These are phyloP conservation scores for Lepus timidus DNA, from an alignment of 2,113 vertebrate species.

Conservation along the genomic window DNA sequence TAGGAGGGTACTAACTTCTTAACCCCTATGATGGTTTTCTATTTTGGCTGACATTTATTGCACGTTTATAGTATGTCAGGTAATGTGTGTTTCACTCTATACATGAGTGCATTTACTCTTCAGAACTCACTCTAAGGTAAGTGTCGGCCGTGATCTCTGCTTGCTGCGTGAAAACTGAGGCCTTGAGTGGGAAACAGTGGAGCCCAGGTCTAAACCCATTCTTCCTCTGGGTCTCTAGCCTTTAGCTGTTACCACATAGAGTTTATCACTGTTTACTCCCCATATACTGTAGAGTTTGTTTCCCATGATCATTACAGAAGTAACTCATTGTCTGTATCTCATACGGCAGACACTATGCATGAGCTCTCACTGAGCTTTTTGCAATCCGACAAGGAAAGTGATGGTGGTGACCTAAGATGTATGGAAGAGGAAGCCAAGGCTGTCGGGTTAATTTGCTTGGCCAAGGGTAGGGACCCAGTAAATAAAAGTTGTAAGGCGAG, in stretches of 20 bases:
- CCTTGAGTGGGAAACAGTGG: background rate
- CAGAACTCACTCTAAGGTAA: slow-evolving; percentile 13
- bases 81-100: background rate
- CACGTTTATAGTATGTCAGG: slow-evolving; percentile 1
- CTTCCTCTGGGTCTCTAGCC: background rate
- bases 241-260: background rate
- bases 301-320: slow-evolving; percentile 37
- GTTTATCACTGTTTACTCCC: background rate
- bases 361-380: slow-evolving; percentile 20
- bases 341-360: background rate
- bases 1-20: background rate
- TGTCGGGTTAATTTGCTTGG: background rate
- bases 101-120: slow-evolving; percentile 36
- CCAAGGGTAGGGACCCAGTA: background rate
- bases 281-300: background rate
- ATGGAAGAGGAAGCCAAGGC: slow-evolving; percentile 9
- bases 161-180: slow-evolving; percentile 6
- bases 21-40: slow-evolving; percentile 19
- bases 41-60: slow-evolving; percentile 42
- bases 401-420: background rate
- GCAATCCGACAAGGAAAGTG: slow-evolving; percentile 20
- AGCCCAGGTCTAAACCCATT: background rate
- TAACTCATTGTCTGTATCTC: slow-evolving; percentile 14
- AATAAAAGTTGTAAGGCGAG: background rate
- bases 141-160: background rate